Evolutionary conservation across 2,888 invertebrate genomes (phyloP).

Genomic region (Phragmatobia fuliginosa): DNA sequence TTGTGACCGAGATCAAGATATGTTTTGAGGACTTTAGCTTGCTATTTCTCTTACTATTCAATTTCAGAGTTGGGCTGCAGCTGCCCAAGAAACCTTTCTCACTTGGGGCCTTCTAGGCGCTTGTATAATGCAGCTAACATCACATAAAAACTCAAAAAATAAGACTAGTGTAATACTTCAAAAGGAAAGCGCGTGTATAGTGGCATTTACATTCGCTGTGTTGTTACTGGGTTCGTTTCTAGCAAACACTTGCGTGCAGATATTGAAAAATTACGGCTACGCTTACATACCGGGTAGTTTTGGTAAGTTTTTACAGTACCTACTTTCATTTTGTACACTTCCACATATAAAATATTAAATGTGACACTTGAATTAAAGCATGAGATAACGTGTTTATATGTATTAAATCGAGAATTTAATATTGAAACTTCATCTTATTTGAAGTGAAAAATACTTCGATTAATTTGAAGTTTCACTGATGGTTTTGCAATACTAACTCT

Average conservation of each 20-base stretch:
- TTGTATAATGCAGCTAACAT: constrained; percentile 92
- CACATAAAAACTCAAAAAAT: constrained; percentile 91
- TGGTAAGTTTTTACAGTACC: constrained; percentile 86
- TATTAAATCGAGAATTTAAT: neutral
- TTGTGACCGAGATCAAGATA: too few species aligned
- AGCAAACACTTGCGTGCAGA: constrained; percentile 93
- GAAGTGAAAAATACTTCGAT: neutral
- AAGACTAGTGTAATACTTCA: constrained; percentile 79
- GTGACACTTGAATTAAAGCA: neutral
- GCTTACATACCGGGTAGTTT: constrained; percentile 93
- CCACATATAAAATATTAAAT: neutral
- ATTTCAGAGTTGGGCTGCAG: constrained; percentile 94
- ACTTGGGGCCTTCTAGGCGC: constrained; percentile 95
- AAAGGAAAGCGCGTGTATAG: constrained; percentile 80
- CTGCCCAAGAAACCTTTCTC: constrained; percentile 94
- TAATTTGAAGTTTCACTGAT: neutral
- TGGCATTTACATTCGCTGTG: constrained; percentile 90
- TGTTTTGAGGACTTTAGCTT: too few species aligned
- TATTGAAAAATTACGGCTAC: constrained; percentile 91
- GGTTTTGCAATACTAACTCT: neutral
- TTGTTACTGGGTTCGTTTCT: constrained; percentile 92
- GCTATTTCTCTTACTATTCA: neutral
- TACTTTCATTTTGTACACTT: neutral
- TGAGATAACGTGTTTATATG: neutral
- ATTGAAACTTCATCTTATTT: neutral